Evolutionary conservation across 1,140 invertebrate genomes (phyloP).

Genomic region (Camponotus pennsylvanicus): DNA sequence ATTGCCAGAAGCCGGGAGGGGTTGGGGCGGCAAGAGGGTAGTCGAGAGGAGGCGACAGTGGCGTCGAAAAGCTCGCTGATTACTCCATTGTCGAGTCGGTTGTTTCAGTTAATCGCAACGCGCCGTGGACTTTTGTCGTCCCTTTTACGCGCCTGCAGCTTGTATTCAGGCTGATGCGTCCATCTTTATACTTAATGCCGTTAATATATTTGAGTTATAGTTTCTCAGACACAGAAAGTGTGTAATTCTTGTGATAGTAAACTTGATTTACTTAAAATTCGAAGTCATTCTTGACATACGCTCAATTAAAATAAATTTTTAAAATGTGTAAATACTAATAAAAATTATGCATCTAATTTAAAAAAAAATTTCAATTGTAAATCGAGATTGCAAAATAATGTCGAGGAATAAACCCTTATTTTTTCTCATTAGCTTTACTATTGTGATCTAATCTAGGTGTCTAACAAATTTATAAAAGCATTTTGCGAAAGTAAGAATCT

Average conservation of each 20-base stretch:
- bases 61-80: constrained; percentile 82
- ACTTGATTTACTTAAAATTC: background rate
- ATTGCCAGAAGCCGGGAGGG: constrained; percentile 50
- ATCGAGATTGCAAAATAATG: background rate
- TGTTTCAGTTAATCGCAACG: constrained; percentile 82
- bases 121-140: constrained; percentile 75
- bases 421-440: background rate
- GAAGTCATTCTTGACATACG: background rate
- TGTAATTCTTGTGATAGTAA: background rate
- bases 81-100: constrained; percentile 81
- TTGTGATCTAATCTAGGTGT: too few species aligned
- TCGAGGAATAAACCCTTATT: background rate
- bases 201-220: constrained; percentile 28
- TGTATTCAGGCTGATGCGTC: constrained; percentile 61
- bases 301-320: background rate
- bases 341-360: background rate
- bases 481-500: too few species aligned
- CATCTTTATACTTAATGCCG: constrained; percentile 54
- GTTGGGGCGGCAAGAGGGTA: constrained; percentile 21
- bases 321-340: background rate
- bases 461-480: too few species aligned
- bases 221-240: constrained; percentile 6
- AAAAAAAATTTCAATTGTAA: background rate
- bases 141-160: constrained; percentile 71
- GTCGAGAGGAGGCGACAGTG: constrained; percentile 41